Conservation (phyloP, 2,113 vertebrate species). For the Ceratotherium simum region DNA sequence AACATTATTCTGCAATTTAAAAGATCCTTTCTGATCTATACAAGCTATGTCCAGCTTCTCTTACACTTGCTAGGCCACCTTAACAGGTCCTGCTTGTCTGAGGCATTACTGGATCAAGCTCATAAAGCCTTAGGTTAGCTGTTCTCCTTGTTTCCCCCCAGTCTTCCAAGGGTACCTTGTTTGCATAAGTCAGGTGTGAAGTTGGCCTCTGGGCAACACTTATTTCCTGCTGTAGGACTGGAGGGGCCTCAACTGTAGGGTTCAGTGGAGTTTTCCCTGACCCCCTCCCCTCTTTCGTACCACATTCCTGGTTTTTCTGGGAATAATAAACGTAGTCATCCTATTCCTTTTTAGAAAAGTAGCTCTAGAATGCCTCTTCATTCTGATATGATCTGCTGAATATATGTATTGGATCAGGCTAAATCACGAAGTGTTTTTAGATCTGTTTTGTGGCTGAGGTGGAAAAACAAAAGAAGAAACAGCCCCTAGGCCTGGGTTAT, state of each 20-base stretch:
- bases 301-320: neutral
- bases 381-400: neutral
- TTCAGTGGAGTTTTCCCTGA: neutral
- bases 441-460: neutral
- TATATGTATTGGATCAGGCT: neutral
- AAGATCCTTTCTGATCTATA: neutral
- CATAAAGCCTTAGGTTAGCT: neutral
- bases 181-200: neutral
- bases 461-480: slow-evolving; percentile 4
- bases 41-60: neutral
- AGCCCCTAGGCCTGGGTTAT: neutral
- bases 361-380: neutral
- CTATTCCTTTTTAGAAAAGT: neutral
- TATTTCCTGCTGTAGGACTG: neutral
- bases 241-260: neutral
- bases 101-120: neutral
- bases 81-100: neutral
- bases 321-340: neutral
- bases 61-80: neutral
- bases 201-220: neutral
- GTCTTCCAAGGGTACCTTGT: neutral
- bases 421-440: neutral
- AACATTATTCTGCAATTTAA: neutral
- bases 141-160: rapidly evolving
- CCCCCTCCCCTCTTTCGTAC: neutral